These are phyloP conservation scores for Gastrophysa polygoni DNA, from an alignment of 2,888 invertebrate species.

Conservation along the genomic window DNA sequence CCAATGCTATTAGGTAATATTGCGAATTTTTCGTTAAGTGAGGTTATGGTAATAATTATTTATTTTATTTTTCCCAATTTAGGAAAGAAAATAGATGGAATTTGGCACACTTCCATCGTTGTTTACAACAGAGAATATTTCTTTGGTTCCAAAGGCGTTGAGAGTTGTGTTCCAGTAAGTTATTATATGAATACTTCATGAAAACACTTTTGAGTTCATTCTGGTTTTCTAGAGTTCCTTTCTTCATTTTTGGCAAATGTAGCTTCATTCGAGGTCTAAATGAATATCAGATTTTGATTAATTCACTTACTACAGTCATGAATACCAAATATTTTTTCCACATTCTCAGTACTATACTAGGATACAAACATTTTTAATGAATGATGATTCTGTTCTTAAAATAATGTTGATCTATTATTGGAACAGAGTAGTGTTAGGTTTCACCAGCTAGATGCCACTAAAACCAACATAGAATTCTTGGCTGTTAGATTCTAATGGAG, in stretches of 20 bases:
- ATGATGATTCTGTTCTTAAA: not conserved
- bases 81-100: constrained; percentile 87
- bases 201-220: too few relatives aligned
- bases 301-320: too few relatives aligned
- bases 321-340: not conserved
- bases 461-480: constrained; percentile 20
- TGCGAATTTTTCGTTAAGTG: constrained; percentile 24
- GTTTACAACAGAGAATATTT: constrained; percentile 87
- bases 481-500: constrained; percentile 26
- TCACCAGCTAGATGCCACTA: constrained; percentile 41
- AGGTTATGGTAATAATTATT: constrained; percentile 41
- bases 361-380: too few relatives aligned
- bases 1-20: constrained; percentile 75
- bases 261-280: too few relatives aligned
- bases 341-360: too few relatives aligned
- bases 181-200: not conserved
- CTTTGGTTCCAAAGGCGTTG: constrained; percentile 82
- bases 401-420: constrained; percentile 12
- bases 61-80: not conserved
- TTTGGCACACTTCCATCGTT: constrained; percentile 95
- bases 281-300: too few relatives aligned
- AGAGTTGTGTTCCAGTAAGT: constrained; percentile 80
- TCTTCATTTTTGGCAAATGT: too few relatives aligned
- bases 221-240: too few relatives aligned
- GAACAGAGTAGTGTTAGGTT: constrained; percentile 10